Percentiles rank a stretch among this genome's conserved stretches.
phyloP scores from a whole-genome alignment of 2,888 invertebrate genomes.

The Thyatira batis region DNA sequence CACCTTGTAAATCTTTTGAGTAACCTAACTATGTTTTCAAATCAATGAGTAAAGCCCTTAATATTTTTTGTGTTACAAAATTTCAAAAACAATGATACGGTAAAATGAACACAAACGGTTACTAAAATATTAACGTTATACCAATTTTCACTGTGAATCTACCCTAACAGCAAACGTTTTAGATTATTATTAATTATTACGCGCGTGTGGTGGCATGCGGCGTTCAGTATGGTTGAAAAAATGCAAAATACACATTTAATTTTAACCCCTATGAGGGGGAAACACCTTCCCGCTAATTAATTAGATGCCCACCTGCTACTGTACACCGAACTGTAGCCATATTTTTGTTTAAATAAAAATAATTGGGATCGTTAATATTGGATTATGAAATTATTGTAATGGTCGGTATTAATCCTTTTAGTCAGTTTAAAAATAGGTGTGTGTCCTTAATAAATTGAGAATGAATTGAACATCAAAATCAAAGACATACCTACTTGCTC shows the following conservation, averaged over 20 bases:
- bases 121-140: constrained; percentile 21
- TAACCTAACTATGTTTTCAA: too few species aligned
- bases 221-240: constrained; percentile 55
- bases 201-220: constrained; percentile 57
- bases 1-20: too few species aligned
- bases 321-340: constrained; percentile 48
- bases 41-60: too few species aligned
- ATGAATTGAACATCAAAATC: constrained; percentile 4
- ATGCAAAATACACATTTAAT: constrained; percentile 77
- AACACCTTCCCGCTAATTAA: constrained; percentile 66
- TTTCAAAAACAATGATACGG: too few species aligned
- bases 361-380: constrained; percentile 41
- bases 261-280: constrained; percentile 59
- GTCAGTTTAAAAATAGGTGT: constrained; percentile 7
- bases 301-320: constrained; percentile 73
- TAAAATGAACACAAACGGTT: too few species aligned
- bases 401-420: constrained; percentile 12
- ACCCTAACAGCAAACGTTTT: constrained; percentile 34
- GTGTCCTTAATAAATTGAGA: background rate
- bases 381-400: constrained; percentile 32
- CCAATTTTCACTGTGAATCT: constrained; percentile 34
- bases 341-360: constrained; percentile 50
- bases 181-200: constrained; percentile 65
- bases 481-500: too few species aligned
- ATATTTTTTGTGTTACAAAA: too few species aligned